Evolutionary conservation across 1,140 invertebrate genomes (phyloP).

Genomic region (Pinna nobilis): DNA sequence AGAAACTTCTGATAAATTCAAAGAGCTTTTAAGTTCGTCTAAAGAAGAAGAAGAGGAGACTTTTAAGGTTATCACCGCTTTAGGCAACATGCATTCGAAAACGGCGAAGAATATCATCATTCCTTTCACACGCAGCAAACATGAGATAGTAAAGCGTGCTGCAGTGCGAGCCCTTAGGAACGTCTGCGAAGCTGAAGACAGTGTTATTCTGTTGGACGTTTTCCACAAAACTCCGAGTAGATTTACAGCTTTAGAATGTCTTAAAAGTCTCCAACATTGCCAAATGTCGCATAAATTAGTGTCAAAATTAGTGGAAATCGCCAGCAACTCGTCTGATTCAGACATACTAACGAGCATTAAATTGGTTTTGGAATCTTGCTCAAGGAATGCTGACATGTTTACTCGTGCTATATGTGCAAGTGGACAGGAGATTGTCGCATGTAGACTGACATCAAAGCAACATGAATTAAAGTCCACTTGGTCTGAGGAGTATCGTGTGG

Average conservation of each 20-base stretch:
- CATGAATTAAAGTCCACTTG: neutral
- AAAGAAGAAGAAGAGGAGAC: neutral
- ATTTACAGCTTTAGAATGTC: neutral
- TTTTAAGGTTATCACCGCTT: neutral
- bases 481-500: neutral
- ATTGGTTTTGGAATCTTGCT: no score
- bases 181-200: neutral
- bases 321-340: no score
- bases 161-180: constrained; percentile 5
- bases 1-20: neutral
- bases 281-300: no score
- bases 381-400: constrained; percentile 5
- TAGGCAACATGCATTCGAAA: constrained; percentile 10
- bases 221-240: neutral
- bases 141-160: neutral
- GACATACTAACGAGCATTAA: no score
- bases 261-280: neutral
- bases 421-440: neutral
- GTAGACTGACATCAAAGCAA: neutral
- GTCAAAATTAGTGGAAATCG: no score
- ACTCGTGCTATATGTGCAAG: neutral
- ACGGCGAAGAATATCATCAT: neutral
- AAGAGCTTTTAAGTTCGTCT: neutral
- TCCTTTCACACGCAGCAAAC: neutral
- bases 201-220: neutral